Conservation (phyloP, 2,888 invertebrate species). For the Xiphydria camelus region DNA sequence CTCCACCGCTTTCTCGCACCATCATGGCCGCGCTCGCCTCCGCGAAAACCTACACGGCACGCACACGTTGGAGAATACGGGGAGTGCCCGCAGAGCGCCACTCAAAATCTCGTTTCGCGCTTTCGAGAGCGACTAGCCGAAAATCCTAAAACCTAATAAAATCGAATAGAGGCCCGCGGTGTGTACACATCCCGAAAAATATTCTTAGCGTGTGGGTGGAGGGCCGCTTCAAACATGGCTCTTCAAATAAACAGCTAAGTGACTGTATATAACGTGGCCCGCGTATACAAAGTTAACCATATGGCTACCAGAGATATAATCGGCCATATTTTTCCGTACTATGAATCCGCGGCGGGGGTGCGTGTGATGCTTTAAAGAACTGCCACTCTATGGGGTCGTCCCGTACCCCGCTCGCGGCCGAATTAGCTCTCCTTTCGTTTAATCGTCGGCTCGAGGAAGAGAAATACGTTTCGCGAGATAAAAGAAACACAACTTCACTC, state of each 20-base stretch:
- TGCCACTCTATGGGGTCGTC: too few species aligned
- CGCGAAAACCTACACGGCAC: too few species aligned
- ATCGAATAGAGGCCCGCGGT: slow-evolving; percentile 51
- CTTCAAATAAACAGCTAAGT: slow-evolving; percentile 53
- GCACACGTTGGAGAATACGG: too few species aligned
- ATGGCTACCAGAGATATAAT: slow-evolving; percentile 46
- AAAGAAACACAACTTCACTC: too few species aligned
- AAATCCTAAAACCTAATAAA: slow-evolving; percentile 56
- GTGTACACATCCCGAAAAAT: slow-evolving; percentile 46
- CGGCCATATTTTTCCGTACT: slow-evolving; percentile 22
- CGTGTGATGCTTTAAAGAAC: neutral
- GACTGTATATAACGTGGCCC: slow-evolving; percentile 46
- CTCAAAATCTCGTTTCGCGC: slow-evolving; percentile 2
- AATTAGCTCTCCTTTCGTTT: too few species aligned
- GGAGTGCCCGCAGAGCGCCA: too few species aligned
- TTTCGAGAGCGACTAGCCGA: slow-evolving; percentile 11
- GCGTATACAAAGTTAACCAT: slow-evolving; percentile 55
- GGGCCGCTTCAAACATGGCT: slow-evolving; percentile 45
- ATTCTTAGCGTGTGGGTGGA: slow-evolving; percentile 48
- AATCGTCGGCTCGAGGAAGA: too few species aligned
- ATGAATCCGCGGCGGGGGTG: slow-evolving; percentile 12
- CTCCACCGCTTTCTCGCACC: too few species aligned
- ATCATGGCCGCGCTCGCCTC: too few species aligned
- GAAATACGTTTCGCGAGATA: too few species aligned
- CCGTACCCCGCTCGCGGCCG: too few species aligned